Percentiles rank a stretch among this genome's conserved stretches.
phyloP scores from a whole-genome alignment of 2,888 invertebrate genomes.

The Cosmia pyralina region DNA sequence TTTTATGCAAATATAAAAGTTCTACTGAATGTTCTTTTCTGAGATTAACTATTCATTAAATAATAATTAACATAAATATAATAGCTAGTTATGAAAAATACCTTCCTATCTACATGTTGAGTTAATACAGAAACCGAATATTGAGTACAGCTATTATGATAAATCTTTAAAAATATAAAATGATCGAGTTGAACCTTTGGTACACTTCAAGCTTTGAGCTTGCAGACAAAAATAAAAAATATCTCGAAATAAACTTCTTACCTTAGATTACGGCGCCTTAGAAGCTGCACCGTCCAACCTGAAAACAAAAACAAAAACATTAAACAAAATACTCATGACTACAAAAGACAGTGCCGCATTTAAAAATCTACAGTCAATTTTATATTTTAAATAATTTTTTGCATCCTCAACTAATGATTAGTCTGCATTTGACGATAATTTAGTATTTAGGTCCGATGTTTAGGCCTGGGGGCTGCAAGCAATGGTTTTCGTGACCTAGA shows the following conservation, averaged over 20 bases:
- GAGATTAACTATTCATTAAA: background rate
- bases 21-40: background rate
- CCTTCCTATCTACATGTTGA: background rate
- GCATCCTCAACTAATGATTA: slow-evolving; percentile 81
- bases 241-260: slow-evolving; percentile 69
- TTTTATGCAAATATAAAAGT: background rate
- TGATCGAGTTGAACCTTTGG: slow-evolving; percentile 7
- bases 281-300: slow-evolving; percentile 62
- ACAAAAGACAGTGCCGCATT: slow-evolving; percentile 68
- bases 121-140: background rate
- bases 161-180: background rate
- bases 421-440: slow-evolving; percentile 85
- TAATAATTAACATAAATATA: too few relatives aligned
- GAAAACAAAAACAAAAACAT: slow-evolving; percentile 70
- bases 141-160: background rate
- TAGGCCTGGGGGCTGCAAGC: slow-evolving; percentile 83
- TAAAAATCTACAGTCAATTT: slow-evolving; percentile 74
- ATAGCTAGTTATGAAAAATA: background rate
- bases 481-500: slow-evolving; percentile 89
- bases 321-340: slow-evolving; percentile 62
- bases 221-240: slow-evolving; percentile 56
- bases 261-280: slow-evolving; percentile 66
- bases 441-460: slow-evolving; percentile 85
- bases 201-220: slow-evolving; percentile 2
- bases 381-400: slow-evolving; percentile 80